These are phyloP conservation scores for Bolinopsis microptera DNA, from an alignment of 37 sponge, comb jelly and placozoan species.

Conservation along the genomic window DNA sequence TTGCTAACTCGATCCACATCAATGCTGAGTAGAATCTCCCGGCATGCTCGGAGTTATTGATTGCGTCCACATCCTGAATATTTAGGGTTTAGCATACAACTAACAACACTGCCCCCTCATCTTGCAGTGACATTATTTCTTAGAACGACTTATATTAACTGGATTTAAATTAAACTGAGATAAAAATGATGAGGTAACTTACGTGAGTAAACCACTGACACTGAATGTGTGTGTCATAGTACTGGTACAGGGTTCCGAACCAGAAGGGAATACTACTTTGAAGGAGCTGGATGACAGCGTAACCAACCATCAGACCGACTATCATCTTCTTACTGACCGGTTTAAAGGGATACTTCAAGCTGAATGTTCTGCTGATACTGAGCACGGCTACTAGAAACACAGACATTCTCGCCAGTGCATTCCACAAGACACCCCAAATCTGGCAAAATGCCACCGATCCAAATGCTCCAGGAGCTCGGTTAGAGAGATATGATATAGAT, in stretches of 20 bases:
- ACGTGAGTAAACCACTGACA: constrained; percentile 25
- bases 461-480: neutral
- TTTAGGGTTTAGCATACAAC: too few relatives aligned
- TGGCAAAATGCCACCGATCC: neutral
- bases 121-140: too few relatives aligned
- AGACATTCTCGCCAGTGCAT: constrained; percentile 4
- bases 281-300: neutral
- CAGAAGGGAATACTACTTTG: constrained; percentile 12
- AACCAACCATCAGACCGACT: neutral
- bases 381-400: constrained; percentile 16
- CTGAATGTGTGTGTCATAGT: constrained; percentile 29
- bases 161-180: too few relatives aligned
- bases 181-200: neutral
- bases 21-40: neutral
- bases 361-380: neutral
- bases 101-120: too few relatives aligned
- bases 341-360: neutral
- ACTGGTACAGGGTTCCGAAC: constrained; percentile 5
- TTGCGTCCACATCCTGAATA: too few relatives aligned
- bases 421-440: neutral
- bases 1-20: neutral
- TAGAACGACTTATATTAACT: too few relatives aligned
- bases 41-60: neutral
- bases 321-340: neutral
- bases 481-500: neutral